phyloP scores from a whole-genome alignment of 2,888 invertebrate species.

The Cheilosia pagana region DNA sequence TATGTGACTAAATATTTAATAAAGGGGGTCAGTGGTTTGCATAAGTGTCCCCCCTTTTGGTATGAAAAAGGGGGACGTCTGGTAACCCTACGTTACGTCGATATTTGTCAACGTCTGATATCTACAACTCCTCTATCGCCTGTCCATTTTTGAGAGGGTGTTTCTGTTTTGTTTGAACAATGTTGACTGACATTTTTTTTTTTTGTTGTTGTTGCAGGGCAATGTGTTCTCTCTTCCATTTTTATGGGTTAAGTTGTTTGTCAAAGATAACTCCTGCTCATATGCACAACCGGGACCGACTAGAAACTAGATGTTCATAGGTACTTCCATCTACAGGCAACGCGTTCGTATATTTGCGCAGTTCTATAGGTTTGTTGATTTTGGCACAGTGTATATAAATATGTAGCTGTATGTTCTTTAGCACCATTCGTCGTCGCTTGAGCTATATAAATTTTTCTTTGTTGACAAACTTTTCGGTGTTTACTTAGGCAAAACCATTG shows the following conservation, averaged over 20 bases:
- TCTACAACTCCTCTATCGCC: too few species aligned
- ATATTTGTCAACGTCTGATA: too few species aligned
- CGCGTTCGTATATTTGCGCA: conserved; percentile 68
- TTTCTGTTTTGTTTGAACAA: conserved; percentile 38
- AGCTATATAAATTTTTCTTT: conserved; percentile 45
- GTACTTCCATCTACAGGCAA: conserved; percentile 37
- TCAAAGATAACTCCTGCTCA: conserved; percentile 69
- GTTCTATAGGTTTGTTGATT: conserved; percentile 63
- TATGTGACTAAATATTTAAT: too few species aligned
- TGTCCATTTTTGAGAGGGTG: too few species aligned
- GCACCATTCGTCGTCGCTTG: conserved; percentile 60
- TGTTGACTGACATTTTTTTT: conserved; percentile 54
- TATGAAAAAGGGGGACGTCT: too few species aligned
- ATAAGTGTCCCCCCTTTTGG: too few species aligned
- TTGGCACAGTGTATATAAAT: conserved; percentile 70
- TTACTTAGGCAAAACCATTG: conserved; percentile 54
- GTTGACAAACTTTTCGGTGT: conserved; percentile 65
- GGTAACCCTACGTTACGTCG: too few species aligned
- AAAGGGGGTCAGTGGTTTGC: too few species aligned
- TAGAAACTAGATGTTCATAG: neutral
- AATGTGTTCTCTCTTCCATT: neutral
- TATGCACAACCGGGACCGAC: conserved; percentile 10
- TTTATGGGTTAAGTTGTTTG: conserved; percentile 71
- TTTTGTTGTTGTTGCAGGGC: conserved; percentile 4
- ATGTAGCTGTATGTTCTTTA: conserved; percentile 67